Percentiles rank a stretch among this genome's conserved stretches.
phyloP scores from a whole-genome alignment of 2,113 vertebrate species.

The Eptesicus fuscus region DNA sequence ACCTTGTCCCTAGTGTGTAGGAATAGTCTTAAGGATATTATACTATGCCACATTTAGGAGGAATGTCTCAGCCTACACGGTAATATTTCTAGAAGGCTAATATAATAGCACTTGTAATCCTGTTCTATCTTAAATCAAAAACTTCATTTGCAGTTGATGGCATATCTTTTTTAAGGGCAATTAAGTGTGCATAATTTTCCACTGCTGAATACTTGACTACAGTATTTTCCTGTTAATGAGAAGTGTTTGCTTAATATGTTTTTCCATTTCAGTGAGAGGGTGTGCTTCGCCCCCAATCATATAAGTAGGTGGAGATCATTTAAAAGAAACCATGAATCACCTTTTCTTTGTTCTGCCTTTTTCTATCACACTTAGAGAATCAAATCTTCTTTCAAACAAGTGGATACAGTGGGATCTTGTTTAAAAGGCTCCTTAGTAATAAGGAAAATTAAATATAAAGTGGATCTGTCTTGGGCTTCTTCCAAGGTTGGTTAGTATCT shows the following conservation, averaged over 20 bases:
- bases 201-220: neutral
- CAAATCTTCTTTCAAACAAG: neutral
- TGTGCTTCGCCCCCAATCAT: neutral
- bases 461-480: neutral
- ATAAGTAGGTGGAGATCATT: neutral
- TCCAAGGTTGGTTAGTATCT: neutral
- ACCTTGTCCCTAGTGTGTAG: neutral
- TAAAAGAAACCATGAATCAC: neutral
- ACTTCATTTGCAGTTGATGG: conserved; percentile 8
- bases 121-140: conserved; percentile 42
- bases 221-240: conserved; percentile 36
- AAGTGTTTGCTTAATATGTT: conserved; percentile 11
- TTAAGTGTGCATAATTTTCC: conserved; percentile 39
- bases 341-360: conserved; percentile 42
- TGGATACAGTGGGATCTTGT: neutral
- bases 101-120: neutral
- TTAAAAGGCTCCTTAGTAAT: neutral
- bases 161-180: conserved; percentile 20
- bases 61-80: neutral
- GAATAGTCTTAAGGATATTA: neutral
- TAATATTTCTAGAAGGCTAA: conserved; percentile 22
- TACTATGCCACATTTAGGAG: neutral
- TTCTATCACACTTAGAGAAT: conserved; percentile 8
- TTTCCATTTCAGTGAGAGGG: neutral
- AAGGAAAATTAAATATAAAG: conserved; percentile 9